Evolutionary conservation across 2,888 invertebrate species (phyloP), one percentile per base, ranked within the genome.

Genomic region (Temnothorax unifasciatus): DNA sequence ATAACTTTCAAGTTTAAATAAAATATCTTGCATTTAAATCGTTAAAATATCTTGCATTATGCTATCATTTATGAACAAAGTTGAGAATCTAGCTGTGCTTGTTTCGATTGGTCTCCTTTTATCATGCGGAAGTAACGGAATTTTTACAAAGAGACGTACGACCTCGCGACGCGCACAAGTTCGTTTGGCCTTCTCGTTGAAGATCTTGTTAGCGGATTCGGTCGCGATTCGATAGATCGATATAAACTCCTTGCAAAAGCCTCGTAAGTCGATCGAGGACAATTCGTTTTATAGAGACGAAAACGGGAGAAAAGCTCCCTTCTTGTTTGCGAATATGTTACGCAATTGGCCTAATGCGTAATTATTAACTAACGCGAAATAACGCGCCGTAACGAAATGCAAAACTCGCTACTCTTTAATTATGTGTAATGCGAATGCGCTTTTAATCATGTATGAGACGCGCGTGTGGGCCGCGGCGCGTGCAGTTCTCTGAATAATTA

Each of bases 161-260:
- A 44, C 29, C 54, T 57, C 29, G 41, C 29, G 25, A 66, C 66
- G 81, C 66, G 57, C 59, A 47, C 83, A 88, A 90, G 79, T 77
- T 82, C 77, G 66, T 85, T 82, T 83, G 71, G 54, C 34, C 44
- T 44, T 84, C 82, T 88, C 64, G 83, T 86, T 54, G 86, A 86
- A 87, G 83, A 85, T 87, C 91, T 91, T 88, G 89, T 92, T 92
- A 91, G 86, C 82, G 84, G 82, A 34, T 66, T 75, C 74, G 79
- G 84, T 84, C 77, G 34, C 84, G 54, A 75, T 84, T 47, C 13
- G 47, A 79, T 38, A 71, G 21, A 71, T 50, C 47, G 38, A 50
- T 44, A 57, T 59, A 8, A 59, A 54, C 59, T 79, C 21, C 13
- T 5, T 5, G n/a, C 21, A 11, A 47, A 21, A 38, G 6, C 8